Conservation (phyloP, 1,140 invertebrate species). For the Akabosia matsudoensis region DNA sequence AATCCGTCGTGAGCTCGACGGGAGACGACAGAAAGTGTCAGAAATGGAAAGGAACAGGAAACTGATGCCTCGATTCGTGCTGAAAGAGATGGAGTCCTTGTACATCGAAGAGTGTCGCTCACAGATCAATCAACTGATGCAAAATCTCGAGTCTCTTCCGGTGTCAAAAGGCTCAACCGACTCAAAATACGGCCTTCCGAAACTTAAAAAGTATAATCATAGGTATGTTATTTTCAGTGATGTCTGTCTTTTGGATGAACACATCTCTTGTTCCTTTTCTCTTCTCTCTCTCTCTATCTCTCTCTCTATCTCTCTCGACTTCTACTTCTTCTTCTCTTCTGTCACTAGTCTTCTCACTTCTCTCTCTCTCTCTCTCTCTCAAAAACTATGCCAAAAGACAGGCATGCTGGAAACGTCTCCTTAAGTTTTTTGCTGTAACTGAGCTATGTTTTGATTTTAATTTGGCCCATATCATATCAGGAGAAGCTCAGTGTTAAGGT, state of each 20-base stretch:
- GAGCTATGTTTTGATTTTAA: conserved; percentile 26
- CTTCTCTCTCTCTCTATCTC: conserved; percentile 10
- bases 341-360: neutral
- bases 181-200: conserved; percentile 93
- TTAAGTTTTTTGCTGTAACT: conserved; percentile 24
- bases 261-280: neutral
- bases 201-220: conserved; percentile 92
- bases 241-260: neutral
- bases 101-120: conserved; percentile 98
- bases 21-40: conserved; percentile 89
- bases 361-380: conserved; percentile 20
- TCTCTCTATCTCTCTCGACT: conserved; percentile 10
- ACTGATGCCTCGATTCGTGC: conserved; percentile 96
- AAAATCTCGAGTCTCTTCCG: conserved; percentile 96
- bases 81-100: conserved; percentile 99
- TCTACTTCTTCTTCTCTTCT: neutral
- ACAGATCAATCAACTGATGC: conserved; percentile 96
- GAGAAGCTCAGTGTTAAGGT: conserved; percentile 48
- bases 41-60: conserved; percentile 98
- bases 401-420: conserved; percentile 20
- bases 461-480: conserved; percentile 39
- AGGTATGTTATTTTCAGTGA: conserved; percentile 60
- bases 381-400: conserved; percentile 22
- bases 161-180: conserved; percentile 96
- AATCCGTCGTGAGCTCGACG: conserved; percentile 95